Evolutionary conservation across 1,140 invertebrate genomes (phyloP), one percentile per base, ranked within the genome.

Genomic region (Battus philenor): DNA sequence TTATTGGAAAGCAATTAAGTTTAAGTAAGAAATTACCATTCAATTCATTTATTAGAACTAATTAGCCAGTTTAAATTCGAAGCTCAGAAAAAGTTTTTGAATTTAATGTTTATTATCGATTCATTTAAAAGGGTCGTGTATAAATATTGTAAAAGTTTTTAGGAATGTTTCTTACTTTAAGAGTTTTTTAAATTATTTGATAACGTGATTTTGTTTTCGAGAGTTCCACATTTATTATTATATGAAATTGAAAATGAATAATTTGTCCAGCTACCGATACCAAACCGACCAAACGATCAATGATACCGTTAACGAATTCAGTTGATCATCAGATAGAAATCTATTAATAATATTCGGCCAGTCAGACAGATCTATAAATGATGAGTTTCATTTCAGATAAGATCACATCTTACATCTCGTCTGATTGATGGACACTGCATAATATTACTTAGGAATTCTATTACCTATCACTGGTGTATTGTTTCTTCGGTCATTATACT

Each of bases 321-420:
- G 54, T 67, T 75, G 73, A 77, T 79, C 77, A 79, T 70, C 64
- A 73, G 75, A 83, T 84, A 81, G 66, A 67, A 73, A 83, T 83
- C 75, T 80, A 76, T 82, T 80, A 83, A 78, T 84, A 79, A 79
- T 67, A 74, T 81, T 81, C 75, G 68, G 66, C 47, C 73, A 75
- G 51, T 62, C 69, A 59, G 61, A 71, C 61, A 75, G 68, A 81
- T 84, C 75, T 75, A 75, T 84, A 84, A 84, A 84, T 81, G 78
- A 84, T 84, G 78, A 82, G 80, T 80, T 84, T 71, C 76, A 68
- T 81, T 80, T 77, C 68, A 80, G 78, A 81, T 84, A 78, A 77
- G 70, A 84, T 84, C 75, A 70, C 71, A 72, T 70, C 59, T 58
- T 60, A 70, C 72, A 69, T 73, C 64, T 59, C 32, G 50, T 34